Percentiles rank a stretch among this genome's conserved stretches.
These are phyloP conservation scores for Anas platyrhynchos DNA, from an alignment of 2,113 vertebrate genomes.

Conservation along the genomic window DNA sequence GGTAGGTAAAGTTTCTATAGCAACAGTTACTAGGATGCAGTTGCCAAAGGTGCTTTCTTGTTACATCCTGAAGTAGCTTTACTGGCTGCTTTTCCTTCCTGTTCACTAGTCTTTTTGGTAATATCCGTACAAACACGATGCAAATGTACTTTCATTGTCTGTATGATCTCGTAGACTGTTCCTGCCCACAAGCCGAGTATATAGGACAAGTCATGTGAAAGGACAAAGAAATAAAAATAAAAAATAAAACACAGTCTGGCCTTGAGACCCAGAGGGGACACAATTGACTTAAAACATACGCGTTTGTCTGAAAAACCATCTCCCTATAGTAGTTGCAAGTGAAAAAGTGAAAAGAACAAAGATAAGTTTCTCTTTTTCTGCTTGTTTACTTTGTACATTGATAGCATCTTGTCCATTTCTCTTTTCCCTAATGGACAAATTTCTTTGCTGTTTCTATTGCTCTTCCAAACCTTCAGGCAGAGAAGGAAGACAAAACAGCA, in stretches of 20 bases:
- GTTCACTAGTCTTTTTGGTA: slow-evolving; percentile 61
- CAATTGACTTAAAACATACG: neutral
- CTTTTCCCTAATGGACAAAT: slow-evolving; percentile 21
- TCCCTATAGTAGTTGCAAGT: neutral
- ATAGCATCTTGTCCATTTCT: neutral
- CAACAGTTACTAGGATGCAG: slow-evolving; percentile 78
- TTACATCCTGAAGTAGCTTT: slow-evolving; percentile 63
- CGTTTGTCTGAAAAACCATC: neutral
- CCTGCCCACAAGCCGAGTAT: slow-evolving; percentile 2
- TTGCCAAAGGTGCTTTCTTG: slow-evolving; percentile 78
- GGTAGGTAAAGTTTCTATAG: slow-evolving; percentile 78
- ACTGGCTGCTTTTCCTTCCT: slow-evolving; percentile 60
- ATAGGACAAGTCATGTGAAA: neutral
- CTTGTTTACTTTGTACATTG: neutral
- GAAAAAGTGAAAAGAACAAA: neutral
- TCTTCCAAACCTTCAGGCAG: slow-evolving; percentile 9
- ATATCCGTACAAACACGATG: slow-evolving; percentile 40
- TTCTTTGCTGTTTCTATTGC: neutral
- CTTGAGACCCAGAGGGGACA: neutral
- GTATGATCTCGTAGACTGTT: neutral
- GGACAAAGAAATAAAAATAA: neutral
- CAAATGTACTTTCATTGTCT: slow-evolving; percentile 34
- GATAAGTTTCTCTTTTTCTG: neutral
- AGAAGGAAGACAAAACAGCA: neutral
- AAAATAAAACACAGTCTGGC: neutral